phyloP scores from a whole-genome alignment of 2,113 vertebrate genomes.

The Arenaria interpres region DNA sequence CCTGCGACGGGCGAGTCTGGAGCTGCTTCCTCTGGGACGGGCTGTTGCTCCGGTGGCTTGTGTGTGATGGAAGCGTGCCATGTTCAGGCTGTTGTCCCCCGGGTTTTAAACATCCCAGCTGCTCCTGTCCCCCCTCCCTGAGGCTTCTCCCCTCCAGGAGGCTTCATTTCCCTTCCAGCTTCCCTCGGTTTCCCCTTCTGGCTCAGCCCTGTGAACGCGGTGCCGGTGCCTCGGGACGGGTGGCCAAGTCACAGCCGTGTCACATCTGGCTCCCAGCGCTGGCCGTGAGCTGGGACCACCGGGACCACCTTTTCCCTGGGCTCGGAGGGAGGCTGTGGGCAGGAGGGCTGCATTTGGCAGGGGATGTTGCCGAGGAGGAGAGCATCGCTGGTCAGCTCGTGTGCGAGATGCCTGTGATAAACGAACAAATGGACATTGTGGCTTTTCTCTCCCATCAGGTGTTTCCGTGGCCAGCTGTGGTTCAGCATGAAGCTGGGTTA shows the following conservation, averaged over 20 bases:
- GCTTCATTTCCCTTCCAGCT: not conserved
- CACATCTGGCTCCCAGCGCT: rapidly evolving
- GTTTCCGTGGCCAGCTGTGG: not conserved
- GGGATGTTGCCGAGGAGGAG: not conserved
- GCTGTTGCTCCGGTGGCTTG: rapidly evolving
- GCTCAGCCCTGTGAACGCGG: not conserved
- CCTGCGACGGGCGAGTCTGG: not conserved
- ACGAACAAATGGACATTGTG: not conserved
- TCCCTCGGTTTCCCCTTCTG: not conserved
- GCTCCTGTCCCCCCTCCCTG: not conserved
- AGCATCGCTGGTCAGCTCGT: rapidly evolving
- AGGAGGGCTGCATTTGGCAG: not conserved
- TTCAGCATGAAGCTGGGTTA: not conserved
- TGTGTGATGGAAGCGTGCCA: not conserved
- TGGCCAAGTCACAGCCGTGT: rapidly evolving
- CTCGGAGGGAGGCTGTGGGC: not conserved
- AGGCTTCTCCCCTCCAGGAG: not conserved
- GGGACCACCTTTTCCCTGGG: not conserved
- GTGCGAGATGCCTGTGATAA: rapidly evolving
- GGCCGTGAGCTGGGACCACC: not conserved
- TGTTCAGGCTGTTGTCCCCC: rapidly evolving
- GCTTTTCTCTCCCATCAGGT: not conserved
- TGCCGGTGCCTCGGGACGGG: not conserved
- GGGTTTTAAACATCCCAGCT: not conserved
- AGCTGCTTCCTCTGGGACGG: not conserved